Conservation (phyloP, 2,113 vertebrate genomes). For the Oreochromis spilurus region DNA sequence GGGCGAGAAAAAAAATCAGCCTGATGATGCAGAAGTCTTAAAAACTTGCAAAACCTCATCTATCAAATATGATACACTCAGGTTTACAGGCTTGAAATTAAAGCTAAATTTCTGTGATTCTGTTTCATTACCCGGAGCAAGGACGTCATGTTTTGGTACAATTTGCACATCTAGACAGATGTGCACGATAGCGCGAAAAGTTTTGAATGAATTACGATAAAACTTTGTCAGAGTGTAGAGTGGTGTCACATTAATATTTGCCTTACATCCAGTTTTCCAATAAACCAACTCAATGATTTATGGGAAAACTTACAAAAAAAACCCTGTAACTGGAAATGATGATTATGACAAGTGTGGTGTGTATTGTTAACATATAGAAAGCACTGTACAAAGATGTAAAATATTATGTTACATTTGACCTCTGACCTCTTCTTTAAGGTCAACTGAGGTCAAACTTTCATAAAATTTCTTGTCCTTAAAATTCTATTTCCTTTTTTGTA, state of each 20-base stretch:
- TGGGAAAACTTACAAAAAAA: not conserved
- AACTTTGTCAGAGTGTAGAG: not conserved
- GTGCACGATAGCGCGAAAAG: not conserved
- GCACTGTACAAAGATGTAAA: not conserved
- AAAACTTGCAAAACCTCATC: not conserved
- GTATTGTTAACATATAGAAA: not conserved
- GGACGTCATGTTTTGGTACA: not conserved
- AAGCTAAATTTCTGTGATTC: not conserved
- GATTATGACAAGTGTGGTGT: not conserved
- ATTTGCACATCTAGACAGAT: not conserved
- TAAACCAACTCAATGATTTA: not conserved
- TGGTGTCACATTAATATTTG: not conserved
- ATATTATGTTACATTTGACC: not conserved
- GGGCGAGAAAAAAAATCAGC: not conserved
- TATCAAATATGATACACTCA: not conserved
- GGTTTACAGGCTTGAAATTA: not conserved
- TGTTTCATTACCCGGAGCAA: not conserved
- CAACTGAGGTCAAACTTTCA: not conserved
- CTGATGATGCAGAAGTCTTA: not conserved
- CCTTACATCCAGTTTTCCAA: not conserved
- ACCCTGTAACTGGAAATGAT: accelerated
- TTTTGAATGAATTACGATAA: not conserved
- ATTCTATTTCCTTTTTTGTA: not conserved
- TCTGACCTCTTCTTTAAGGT: not conserved
- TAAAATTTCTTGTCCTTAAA: not conserved